Evolutionary conservation across 2,797 vertebrate genomes (phyloP).

Genomic region (Tangara arthus): DNA sequence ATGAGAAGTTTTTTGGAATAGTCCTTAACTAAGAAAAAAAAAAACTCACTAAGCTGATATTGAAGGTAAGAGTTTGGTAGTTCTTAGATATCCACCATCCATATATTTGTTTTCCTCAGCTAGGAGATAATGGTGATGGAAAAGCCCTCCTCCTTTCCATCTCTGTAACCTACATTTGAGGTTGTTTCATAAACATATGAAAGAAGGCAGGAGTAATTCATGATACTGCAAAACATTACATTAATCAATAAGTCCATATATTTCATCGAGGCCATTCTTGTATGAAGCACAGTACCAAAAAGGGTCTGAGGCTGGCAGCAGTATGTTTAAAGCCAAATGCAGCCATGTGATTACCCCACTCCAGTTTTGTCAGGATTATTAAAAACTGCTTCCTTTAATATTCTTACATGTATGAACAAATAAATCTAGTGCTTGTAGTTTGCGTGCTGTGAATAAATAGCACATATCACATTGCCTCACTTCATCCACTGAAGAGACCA

Average conservation of each 20-base stretch:
- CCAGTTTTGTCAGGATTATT: not conserved
- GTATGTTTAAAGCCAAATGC: not conserved
- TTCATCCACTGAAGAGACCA: slow-evolving; percentile 1
- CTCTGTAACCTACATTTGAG: not conserved
- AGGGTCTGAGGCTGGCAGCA: not conserved
- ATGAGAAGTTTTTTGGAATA: not conserved
- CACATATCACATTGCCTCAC: not conserved
- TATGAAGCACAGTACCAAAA: not conserved
- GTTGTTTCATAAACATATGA: not conserved
- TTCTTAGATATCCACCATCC: not conserved
- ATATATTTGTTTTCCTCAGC: not conserved
- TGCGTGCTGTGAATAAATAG: not conserved
- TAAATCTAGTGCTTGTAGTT: not conserved
- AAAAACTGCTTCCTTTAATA: not conserved
- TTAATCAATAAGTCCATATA: not conserved
- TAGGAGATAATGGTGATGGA: not conserved
- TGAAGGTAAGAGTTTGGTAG: not conserved
- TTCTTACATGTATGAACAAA: not conserved
- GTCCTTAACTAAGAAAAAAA: not conserved
- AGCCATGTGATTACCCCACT: not conserved
- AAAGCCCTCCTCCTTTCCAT: not conserved
- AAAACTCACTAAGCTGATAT: not conserved
- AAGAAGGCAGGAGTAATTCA: not conserved
- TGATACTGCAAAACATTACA: not conserved
- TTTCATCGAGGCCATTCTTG: not conserved